Percentiles rank a stretch among this genome's conserved stretches.
Conservation (phyloP, 2,888 invertebrate species). For the Apotomis capreana region DNA sequence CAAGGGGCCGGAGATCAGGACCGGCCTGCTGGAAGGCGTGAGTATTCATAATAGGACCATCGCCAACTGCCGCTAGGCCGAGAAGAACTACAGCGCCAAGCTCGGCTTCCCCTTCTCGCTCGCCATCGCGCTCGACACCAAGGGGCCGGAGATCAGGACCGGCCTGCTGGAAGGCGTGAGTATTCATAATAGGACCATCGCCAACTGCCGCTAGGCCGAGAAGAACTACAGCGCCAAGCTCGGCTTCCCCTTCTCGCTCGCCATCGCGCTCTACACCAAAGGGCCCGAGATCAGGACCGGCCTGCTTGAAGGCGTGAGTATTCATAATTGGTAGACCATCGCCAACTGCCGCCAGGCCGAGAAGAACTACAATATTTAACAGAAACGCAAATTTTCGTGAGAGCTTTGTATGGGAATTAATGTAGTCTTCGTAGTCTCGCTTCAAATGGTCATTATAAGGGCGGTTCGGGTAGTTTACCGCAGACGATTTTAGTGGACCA, state of each 20-base stretch:
- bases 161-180: constrained; percentile 96
- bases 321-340: constrained; percentile 85
- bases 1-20: constrained; percentile 99
- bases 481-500: too few species aligned
- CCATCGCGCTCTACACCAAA: constrained; percentile 98
- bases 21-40: constrained; percentile 96
- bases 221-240: constrained; percentile 89
- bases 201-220: constrained; percentile 93
- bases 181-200: constrained; percentile 85
- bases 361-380: too few species aligned
- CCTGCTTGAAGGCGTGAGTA: constrained; percentile 93
- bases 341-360: constrained; percentile 93
- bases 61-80: constrained; percentile 92
- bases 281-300: constrained; percentile 99
- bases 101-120: constrained; percentile 89
- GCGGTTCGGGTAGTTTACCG: too few species aligned
- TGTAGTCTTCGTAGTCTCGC: too few species aligned
- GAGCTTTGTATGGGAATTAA: too few species aligned
- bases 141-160: constrained; percentile 99
- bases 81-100: constrained; percentile 89
- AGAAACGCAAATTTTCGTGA: too few species aligned
- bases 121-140: constrained; percentile 98
- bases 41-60: constrained; percentile 87
- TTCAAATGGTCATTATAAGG: too few species aligned
- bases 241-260: constrained; percentile 90